These are phyloP conservation scores for Polyommatus iphigenia DNA, from an alignment of 2,888 invertebrate genomes.

Conservation along the genomic window DNA sequence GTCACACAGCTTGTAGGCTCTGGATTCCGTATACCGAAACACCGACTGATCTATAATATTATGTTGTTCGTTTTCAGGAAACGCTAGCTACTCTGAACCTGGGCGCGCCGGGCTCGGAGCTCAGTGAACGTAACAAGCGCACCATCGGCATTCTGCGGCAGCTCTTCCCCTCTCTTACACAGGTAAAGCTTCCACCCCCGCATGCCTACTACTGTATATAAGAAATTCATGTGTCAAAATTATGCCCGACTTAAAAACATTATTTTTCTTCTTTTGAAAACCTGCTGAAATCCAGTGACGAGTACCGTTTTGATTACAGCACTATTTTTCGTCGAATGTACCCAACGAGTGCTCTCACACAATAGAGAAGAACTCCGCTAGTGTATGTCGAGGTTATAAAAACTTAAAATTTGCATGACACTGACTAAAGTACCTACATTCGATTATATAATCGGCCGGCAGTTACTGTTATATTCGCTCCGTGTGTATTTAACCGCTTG, in stretches of 20 bases:
- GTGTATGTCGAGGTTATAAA: constrained; percentile 16
- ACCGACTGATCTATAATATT: not conserved
- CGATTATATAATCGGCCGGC: not conserved
- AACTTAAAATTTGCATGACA: constrained; percentile 1
- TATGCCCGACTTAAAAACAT: too few relatives aligned
- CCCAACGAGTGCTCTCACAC: not conserved
- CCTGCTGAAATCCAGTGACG: not conserved
- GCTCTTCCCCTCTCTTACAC: constrained; percentile 86
- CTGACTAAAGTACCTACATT: not conserved
- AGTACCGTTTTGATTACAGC: not conserved
- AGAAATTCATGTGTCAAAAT: too few relatives aligned
- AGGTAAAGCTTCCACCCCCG: constrained; percentile 76
- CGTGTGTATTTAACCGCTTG: not conserved
- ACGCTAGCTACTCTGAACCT: constrained; percentile 84
- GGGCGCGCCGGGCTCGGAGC: constrained; percentile 82
- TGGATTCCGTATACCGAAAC: not conserved
- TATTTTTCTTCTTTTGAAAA: too few relatives aligned
- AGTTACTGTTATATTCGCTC: not conserved
- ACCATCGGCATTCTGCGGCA: constrained; percentile 88
- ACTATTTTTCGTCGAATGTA: not conserved
- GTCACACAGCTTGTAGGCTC: not conserved
- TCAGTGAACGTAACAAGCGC: constrained; percentile 86
- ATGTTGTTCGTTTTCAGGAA: constrained; percentile 73
- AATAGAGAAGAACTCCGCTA: not conserved
- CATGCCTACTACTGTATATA: not conserved